Conservation (phyloP, 2,113 vertebrate genomes). For the Lophochroa leadbeateri region DNA sequence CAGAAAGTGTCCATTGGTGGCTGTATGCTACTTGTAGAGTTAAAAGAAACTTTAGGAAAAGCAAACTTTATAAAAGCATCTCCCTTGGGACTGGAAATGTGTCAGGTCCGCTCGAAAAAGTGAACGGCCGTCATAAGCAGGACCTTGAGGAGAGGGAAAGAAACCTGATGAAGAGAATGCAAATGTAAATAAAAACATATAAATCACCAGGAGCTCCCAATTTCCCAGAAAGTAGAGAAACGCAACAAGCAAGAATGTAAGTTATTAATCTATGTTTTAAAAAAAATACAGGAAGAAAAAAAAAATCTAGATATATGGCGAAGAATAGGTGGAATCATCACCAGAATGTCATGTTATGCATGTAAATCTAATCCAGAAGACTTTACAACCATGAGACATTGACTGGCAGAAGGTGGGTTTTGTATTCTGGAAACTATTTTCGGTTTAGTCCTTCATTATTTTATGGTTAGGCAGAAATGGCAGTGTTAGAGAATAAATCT, state of each 20-base stretch:
- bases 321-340: not conserved
- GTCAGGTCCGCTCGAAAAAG: not conserved
- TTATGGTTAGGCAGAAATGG: not conserved
- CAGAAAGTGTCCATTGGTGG: accelerated
- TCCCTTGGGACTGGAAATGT: not conserved
- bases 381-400: not conserved
- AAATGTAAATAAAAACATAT: not conserved
- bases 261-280: not conserved
- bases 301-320: not conserved
- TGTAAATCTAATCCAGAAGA: not conserved
- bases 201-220: not conserved
- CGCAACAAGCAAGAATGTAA: not conserved
- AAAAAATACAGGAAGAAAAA: not conserved
- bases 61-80: not conserved
- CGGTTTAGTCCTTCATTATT: not conserved
- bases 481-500: not conserved
- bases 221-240: not conserved
- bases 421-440: not conserved
- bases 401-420: not conserved
- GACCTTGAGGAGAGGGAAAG: not conserved
- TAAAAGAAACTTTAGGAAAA: not conserved
- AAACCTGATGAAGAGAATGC: not conserved
- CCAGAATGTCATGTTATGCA: not conserved
- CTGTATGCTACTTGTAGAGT: not conserved
- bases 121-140: not conserved